Base-by-base conservation (phyloP, 2,888 invertebrate genomes). In the Scaptomyza cyrtandrae region DNA sequence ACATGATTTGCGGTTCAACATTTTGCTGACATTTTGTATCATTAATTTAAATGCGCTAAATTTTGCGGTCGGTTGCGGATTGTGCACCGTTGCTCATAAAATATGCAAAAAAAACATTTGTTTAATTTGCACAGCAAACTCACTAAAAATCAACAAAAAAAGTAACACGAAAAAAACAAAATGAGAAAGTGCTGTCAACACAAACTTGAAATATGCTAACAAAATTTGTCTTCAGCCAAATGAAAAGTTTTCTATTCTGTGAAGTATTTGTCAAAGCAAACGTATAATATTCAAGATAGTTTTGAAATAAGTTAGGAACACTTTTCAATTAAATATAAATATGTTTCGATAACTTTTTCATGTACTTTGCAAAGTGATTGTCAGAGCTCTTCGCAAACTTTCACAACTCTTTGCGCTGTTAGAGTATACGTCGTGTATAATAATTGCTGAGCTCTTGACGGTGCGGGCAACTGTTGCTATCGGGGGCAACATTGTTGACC, bases 11-110 rank as follows among this genome's bases (percentile, higher is more conserved):
- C 64, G 82, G 86, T 81, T 50, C 6, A 55, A 48, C 63, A 50
- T 78, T 83, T 71, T 54, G 78, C 78, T 67, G 78, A 76, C 83
- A 76, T 70, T 83, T 80, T 44, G 45, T 63, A 78, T 74, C 78
- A 74, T 83, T 83, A 80, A 83, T 83, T 78, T 74, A 80, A 83
- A 83, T 72, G 79, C 70, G 77, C 71, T 73, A 69, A 63, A 78
- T 68, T 71, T 66, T 86, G 86, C 39, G 83, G 86, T 80, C 64
- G 61, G 41, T 49, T 56, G 56, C 50, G 59, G 49, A 64, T 71
- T 55, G 53, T 58, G 58, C 50, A 35, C 35, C 50, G 35, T 54
- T 62, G 45, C 33, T 61, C 61, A 83, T 80, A 73, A 83, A 83
- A 83, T 76, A 83, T 80, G 78, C 73, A 66, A 50, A 78, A 78